These are phyloP conservation scores for Subanguina moxae DNA, from an alignment of 1,140 invertebrate genomes.

Conservation along the genomic window DNA sequence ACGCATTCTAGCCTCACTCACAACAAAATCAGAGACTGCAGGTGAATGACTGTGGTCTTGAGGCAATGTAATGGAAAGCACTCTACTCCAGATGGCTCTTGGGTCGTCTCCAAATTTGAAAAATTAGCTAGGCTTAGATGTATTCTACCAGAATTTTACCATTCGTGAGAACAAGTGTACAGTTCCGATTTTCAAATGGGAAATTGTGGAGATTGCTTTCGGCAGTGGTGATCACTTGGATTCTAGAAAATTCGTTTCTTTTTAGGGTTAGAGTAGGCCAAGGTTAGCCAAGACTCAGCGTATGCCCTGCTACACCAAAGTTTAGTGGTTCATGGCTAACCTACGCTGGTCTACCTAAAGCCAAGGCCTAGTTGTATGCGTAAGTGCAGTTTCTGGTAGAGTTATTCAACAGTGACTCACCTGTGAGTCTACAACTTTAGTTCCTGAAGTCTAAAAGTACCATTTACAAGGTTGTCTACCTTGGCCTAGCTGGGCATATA, in stretches of 20 bases:
- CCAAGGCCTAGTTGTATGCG: no score
- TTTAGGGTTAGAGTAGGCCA: no score
- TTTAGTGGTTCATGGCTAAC: no score
- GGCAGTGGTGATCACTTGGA: neutral
- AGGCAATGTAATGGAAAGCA: slow-evolving; percentile 1
- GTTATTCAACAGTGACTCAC: no score
- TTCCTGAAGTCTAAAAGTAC: no score
- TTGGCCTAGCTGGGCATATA: no score
- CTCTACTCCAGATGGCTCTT: slow-evolving; percentile 1
- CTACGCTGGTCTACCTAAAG: no score
- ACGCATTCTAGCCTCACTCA: neutral
- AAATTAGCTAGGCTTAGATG: neutral
- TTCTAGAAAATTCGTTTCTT: neutral
- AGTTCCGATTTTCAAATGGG: slow-evolving; percentile 12
- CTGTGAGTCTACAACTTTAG: no score
- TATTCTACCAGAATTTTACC: neutral
- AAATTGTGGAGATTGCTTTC: slow-evolving; percentile 1
- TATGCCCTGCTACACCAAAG: no score
- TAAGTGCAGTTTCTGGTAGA: no score
- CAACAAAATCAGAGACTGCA: neutral
- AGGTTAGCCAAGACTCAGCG: no score
- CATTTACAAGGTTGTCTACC: no score
- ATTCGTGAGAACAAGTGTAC: slow-evolving; percentile 9
- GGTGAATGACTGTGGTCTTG: neutral
- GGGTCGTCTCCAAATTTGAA: slow-evolving; percentile 5